Percentiles rank a stretch among this genome's conserved stretches.
Evolutionary conservation across 2,888 invertebrate genomes (phyloP).

Genomic region (Laothoe populi): DNA sequence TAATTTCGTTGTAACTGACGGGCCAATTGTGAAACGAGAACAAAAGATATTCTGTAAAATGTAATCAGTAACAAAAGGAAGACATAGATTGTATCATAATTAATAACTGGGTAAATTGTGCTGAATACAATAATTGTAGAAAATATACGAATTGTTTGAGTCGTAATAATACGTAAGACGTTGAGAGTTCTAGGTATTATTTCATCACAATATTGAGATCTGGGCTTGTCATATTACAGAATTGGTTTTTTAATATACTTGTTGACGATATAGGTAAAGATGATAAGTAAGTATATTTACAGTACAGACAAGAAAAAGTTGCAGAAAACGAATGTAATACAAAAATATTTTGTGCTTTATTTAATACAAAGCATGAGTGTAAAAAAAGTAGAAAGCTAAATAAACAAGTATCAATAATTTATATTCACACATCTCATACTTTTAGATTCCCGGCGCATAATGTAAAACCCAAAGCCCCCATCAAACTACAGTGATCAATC

Average conservation of each 20-base stretch:
- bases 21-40: neutral
- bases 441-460: neutral
- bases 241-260: no score
- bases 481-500: conserved; percentile 11
- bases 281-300: no score
- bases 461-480: neutral
- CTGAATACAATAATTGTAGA: neutral
- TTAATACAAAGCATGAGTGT: no score
- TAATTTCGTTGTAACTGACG: neutral
- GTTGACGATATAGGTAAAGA: no score
- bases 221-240: no score
- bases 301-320: no score
- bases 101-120: neutral
- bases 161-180: neutral
- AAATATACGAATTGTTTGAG: neutral
- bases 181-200: neutral
- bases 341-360: no score
- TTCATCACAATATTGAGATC: neutral
- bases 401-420: no score
- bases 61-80: neutral
- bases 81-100: neutral
- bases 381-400: no score
- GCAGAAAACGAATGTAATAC: no score
- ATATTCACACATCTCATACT: neutral
- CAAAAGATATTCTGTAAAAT: neutral